Evolutionary conservation across 2,888 invertebrate species (phyloP), one percentile per base, ranked within the genome.

Genomic region (Beris chalybata): DNA sequence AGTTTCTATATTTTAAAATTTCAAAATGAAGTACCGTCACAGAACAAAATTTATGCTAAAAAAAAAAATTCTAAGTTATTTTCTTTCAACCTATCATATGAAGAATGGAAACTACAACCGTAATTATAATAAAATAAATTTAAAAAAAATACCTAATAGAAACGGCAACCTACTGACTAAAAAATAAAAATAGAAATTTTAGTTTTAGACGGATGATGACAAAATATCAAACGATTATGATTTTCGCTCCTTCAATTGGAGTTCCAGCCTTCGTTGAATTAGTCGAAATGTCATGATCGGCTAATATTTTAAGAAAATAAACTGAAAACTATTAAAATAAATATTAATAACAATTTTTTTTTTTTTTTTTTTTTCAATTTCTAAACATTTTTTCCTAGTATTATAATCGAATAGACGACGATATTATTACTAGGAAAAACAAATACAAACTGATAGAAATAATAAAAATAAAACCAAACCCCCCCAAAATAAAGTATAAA

Each of bases 191-290:
- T 22, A 22, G 22, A 38, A 38, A 38, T 38, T 38, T 38, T 38
- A 38, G 12, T 15, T 29, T 15, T 56, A 56, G 56, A 43, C 38
- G 44, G 56, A 56, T 56, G 56, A 56, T 43, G 56, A 56, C 13
- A 43, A 43, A 38, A 11, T 56, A 38, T 38, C 38, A 47, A 11
- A 52, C 38, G 61, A 61, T 61, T 61, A 50, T 61, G 61, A 61
- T 47, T 61, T 61, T 61, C 61, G 52, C 61, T 61, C 61, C 61
- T 61, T 61, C 52, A 61, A 61, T 22, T 61, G 61, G 61, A 61
- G 61, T 52, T 61, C 61, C 61, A 61, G 61, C 61, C 61, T 61
- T 61, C 61, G 50, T 43, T 50, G 61, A 61, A 61, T 7, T 5
- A n/a, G 61, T 22, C 61, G 61, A 61, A 61, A 52, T 43, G 11